Evolutionary conservation across 2,113 vertebrate species (phyloP).

Genomic region (Fregetta grallaria): DNA sequence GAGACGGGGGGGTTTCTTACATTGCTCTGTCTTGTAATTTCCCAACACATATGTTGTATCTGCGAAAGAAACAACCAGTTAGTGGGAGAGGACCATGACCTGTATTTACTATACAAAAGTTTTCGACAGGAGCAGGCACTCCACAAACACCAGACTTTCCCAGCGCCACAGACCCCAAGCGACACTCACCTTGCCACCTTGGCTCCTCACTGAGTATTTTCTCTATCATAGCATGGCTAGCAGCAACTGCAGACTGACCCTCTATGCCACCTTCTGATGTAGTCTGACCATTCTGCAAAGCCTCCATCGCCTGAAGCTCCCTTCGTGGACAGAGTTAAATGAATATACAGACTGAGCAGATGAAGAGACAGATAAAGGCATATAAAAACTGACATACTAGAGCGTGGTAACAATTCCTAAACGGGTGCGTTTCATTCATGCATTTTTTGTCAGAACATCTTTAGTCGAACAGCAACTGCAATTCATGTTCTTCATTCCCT

Average conservation of each 20-base stretch:
- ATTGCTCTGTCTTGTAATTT: slow-evolving; percentile 98
- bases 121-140: not conserved
- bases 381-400: not conserved
- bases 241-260: slow-evolving; percentile 90
- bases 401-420: not conserved
- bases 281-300: slow-evolving; percentile 86
- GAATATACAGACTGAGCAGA: not conserved
- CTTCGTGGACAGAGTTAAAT: slow-evolving; percentile 69
- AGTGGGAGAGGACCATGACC: not conserved
- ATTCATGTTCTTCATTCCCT: not conserved
- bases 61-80: slow-evolving; percentile 48
- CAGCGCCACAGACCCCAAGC: not conserved
- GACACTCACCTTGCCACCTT: slow-evolving; percentile 88
- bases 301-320: slow-evolving; percentile 95
- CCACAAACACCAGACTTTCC: not conserved
- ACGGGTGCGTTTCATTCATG: not conserved
- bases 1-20: slow-evolving; percentile 95
- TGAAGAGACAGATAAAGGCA: not conserved
- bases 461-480: not conserved
- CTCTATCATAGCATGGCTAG: slow-evolving; percentile 96
- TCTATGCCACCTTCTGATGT: slow-evolving; percentile 86
- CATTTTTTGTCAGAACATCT: not conserved
- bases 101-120: not conserved
- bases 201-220: slow-evolving; percentile 95
- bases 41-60: slow-evolving; percentile 94